Conservation (phyloP, 2,888 invertebrate genomes). For the Ptychoptera albimana region DNA sequence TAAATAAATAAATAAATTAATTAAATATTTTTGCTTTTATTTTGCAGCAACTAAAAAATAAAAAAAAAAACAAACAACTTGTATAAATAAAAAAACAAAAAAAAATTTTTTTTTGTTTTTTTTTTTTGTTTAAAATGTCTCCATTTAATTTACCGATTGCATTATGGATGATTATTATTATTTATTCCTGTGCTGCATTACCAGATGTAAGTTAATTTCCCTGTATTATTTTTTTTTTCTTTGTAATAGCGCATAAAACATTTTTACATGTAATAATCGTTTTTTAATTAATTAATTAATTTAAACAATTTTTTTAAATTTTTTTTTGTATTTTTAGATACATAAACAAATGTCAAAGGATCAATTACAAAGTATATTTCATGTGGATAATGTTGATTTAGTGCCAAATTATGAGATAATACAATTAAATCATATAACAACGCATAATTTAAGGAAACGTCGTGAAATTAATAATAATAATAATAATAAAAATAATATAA, state of each 20-base stretch:
- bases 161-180: no score
- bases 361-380: conserved; percentile 68
- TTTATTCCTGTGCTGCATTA: conserved; percentile 26
- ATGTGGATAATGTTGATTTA: conserved; percentile 58
- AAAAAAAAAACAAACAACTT: no score
- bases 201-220: conserved; percentile 27
- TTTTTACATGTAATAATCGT: neutral
- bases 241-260: neutral
- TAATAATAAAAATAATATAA: conserved; percentile 29
- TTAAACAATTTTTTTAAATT: neutral
- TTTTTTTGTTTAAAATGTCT: no score
- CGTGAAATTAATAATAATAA: conserved; percentile 26
- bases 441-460: conserved; percentile 17
- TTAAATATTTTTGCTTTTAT: no score
- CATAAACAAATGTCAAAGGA: conserved; percentile 79
- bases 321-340: conserved; percentile 46
- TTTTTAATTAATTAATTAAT: neutral
- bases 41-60: no score
- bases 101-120: no score
- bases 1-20: no score
- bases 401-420: conserved; percentile 78
- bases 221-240: neutral
- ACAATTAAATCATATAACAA: conserved; percentile 46
- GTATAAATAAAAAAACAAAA: no score
- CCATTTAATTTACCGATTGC: no score